Evolutionary conservation across 2,113 vertebrate genomes (phyloP).

Genomic region (Alosa alosa): DNA sequence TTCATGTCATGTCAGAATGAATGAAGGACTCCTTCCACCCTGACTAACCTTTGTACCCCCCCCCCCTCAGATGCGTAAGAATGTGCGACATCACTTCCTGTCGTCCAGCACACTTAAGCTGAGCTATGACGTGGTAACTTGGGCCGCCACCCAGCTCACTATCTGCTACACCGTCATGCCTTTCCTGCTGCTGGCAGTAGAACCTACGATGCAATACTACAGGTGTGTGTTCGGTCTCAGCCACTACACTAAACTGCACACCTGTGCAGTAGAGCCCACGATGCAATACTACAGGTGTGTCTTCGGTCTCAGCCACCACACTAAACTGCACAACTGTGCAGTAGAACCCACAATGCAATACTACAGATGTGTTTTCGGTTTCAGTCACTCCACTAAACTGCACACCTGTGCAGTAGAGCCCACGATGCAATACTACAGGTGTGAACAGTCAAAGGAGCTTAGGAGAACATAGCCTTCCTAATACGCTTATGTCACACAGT

Average conservation of each 20-base stretch:
- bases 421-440: background rate
- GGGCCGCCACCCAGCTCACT: slow-evolving; percentile 72
- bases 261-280: background rate
- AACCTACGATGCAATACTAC: slow-evolving; percentile 68
- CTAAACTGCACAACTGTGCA: background rate
- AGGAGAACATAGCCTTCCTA: no score
- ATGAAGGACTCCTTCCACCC: background rate
- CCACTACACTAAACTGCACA: background rate
- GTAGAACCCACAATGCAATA: background rate
- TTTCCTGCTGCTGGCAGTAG: slow-evolving; percentile 71
- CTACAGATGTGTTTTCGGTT: no score
- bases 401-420: background rate
- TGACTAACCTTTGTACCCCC: background rate
- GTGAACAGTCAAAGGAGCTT: no score
- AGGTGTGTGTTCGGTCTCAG: slow-evolving; percentile 51
- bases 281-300: background rate
- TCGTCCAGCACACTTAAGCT: slow-evolving; percentile 57
- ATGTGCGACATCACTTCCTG: slow-evolving; percentile 66
- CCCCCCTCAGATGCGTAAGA: slow-evolving; percentile 63
- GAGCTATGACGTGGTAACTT: slow-evolving; percentile 70
- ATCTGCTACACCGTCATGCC: slow-evolving; percentile 77
- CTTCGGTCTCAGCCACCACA: background rate
- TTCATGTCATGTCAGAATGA: background rate
- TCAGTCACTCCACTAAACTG: background rate
- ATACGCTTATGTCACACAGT: no score